Base-by-base conservation (phyloP, 2,113 vertebrate species). In the Lophotis ruficrista region DNA sequence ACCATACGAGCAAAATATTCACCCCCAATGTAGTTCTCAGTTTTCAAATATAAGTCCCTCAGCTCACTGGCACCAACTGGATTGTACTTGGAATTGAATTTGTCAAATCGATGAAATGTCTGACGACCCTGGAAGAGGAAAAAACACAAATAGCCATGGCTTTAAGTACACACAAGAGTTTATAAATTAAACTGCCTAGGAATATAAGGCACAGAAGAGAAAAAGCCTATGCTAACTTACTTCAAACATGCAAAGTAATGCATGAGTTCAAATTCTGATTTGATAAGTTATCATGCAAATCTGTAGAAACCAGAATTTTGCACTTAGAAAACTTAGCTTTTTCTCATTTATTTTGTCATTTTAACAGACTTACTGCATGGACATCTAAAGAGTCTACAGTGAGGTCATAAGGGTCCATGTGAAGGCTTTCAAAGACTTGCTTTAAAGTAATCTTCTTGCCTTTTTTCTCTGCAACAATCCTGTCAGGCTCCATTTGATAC, bases 81-180 rank as follows among this genome's bases (percentile, higher is more conserved):
- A 97, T 99, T 99, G 97, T 99, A 99, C 89, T 99, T 99, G 66
- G 99, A 99, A 97, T 99, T 99, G 98, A 99, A 99, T 98, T 99
- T 99, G 98, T 99, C 99, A 95, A 99, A 99, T 24, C 99, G 98
- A 95, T 99, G 99, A 97, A 99, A 99, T 3, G 99, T 99, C 97
- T 99, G 99, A 76, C 99, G 99, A 51, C 99, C 99, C 99, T 99
- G 82, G 20, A 65, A 27, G 7, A 80, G 22, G 47, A 53, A 95
- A 69, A 70, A 76, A 6, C 0, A 3, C 58, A 83, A 73, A 62
- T 28, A 89, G 53, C 12, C 3, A 1, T 18, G 10, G 23, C 48
- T 57, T 90, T 65, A 76, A 64, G 17, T 62, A 50, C 25, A 61
- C 9, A 53, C 14, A 54, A 13, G 20, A 85, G 43, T 37, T 94